Evolutionary conservation across 92 coral and sea anemone species (phyloP).

Genomic region (Bergia puertoricense): DNA sequence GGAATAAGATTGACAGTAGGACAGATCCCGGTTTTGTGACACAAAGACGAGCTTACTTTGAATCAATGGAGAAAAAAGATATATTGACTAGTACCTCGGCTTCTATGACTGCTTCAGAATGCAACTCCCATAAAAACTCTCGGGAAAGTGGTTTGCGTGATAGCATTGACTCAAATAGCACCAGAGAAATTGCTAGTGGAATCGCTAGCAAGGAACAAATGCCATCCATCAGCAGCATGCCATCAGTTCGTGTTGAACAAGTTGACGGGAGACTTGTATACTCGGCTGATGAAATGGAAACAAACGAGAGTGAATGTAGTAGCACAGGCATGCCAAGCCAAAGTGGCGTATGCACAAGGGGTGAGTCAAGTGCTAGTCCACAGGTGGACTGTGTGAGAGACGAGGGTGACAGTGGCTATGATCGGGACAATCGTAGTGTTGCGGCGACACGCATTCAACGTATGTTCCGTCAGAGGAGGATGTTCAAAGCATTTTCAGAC

Average conservation of each 20-base stretch:
- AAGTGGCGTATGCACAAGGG: constrained; percentile 2
- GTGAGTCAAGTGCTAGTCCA: constrained; percentile 24
- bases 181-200: background rate
- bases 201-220: background rate
- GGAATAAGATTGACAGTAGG: constrained; percentile 30
- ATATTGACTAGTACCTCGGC: background rate
- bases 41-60: constrained; percentile 22
- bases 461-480: constrained; percentile 77
- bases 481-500: constrained; percentile 44
- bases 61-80: constrained; percentile 11
- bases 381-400: background rate
- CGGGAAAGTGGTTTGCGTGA: background rate
- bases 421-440: constrained; percentile 47
- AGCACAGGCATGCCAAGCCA: background rate
- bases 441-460: constrained; percentile 96
- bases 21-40: constrained; percentile 38
- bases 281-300: constrained; percentile 14
- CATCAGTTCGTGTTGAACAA: constrained; percentile 28
- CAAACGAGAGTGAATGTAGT: background rate
- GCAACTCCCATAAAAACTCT: background rate
- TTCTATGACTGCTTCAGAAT: background rate
- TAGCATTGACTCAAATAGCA: background rate
- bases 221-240: background rate
- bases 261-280: constrained; percentile 10
- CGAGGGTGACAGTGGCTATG: background rate